phyloP scores from a whole-genome alignment of 2,888 invertebrate species.

The Anorthoa munda region DNA sequence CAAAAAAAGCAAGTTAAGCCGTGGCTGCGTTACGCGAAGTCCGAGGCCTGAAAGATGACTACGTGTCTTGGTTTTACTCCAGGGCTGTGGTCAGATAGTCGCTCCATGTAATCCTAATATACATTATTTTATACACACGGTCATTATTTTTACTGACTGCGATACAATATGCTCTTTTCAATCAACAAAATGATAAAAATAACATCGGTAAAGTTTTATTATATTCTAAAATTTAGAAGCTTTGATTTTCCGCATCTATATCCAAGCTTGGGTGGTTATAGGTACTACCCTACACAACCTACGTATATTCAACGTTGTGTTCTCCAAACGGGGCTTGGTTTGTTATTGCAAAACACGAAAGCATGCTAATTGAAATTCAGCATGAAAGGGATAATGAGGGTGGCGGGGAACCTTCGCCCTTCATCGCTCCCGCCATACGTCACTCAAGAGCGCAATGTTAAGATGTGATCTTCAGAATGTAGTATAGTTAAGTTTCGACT shows the following conservation, averaged over 20 bases:
- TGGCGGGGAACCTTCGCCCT: slow-evolving; percentile 68
- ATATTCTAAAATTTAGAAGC: not conserved
- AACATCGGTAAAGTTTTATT: not conserved
- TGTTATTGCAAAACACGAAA: slow-evolving; percentile 89
- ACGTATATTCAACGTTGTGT: slow-evolving; percentile 68
- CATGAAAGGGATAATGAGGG: slow-evolving; percentile 90
- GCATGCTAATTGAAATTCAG: slow-evolving; percentile 90
- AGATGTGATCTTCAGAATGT: slow-evolving; percentile 63
- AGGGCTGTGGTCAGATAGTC: no score
- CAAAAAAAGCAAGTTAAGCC: no score
- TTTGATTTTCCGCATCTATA: slow-evolving; percentile 24
- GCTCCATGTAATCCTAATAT: no score
- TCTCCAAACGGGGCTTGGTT: slow-evolving; percentile 77
- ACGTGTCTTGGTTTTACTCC: no score
- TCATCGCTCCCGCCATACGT: slow-evolving; percentile 76
- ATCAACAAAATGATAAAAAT: not conserved
- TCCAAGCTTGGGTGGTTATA: slow-evolving; percentile 28
- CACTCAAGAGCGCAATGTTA: slow-evolving; percentile 75
- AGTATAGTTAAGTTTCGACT: slow-evolving; percentile 53
- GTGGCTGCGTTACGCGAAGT: no score
- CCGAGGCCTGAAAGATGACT: no score
- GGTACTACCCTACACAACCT: slow-evolving; percentile 9
- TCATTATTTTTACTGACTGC: not conserved
- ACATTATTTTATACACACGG: no score
- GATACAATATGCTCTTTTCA: not conserved